These are phyloP conservation scores for Cryptomyrus ogoouensis DNA, from an alignment of 2,113 vertebrate genomes.

Conservation along the genomic window DNA sequence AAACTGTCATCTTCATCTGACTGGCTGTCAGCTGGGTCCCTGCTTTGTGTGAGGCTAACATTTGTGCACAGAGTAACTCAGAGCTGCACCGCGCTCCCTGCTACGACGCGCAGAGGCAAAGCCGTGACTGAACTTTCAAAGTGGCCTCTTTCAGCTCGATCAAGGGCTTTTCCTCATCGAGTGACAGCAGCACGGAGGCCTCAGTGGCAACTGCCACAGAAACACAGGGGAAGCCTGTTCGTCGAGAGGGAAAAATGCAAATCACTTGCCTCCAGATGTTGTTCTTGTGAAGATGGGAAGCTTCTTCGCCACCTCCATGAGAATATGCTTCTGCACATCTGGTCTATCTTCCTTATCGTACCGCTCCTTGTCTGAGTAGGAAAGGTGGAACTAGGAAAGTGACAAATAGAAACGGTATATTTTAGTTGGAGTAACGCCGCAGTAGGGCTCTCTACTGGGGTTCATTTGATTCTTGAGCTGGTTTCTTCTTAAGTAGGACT, in stretches of 20 bases:
- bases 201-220: background rate
- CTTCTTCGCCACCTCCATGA: slow-evolving; percentile 79
- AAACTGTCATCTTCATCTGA: background rate
- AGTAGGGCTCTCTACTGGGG: background rate
- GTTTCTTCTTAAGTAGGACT: background rate
- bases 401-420: background rate
- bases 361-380: slow-evolving; percentile 83
- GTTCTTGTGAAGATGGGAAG: slow-evolving; percentile 84
- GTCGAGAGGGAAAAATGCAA: background rate
- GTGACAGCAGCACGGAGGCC: background rate
- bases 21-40: background rate
- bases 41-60: background rate
- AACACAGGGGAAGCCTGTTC: background rate
- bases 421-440: background rate
- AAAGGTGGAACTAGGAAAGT: slow-evolving; percentile 78
- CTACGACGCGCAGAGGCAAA: background rate
- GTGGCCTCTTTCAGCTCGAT: background rate
- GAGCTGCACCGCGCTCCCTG: background rate
- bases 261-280: slow-evolving; percentile 74
- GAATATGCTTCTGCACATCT: slow-evolving; percentile 87
- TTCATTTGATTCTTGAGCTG: background rate
- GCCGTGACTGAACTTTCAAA: background rate
- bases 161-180: background rate
- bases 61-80: background rate
- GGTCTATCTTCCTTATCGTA: slow-evolving; percentile 88